These are phyloP conservation scores for Gephyroberyx darwinii DNA, from an alignment of 2,797 vertebrate species.

Conservation along the genomic window DNA sequence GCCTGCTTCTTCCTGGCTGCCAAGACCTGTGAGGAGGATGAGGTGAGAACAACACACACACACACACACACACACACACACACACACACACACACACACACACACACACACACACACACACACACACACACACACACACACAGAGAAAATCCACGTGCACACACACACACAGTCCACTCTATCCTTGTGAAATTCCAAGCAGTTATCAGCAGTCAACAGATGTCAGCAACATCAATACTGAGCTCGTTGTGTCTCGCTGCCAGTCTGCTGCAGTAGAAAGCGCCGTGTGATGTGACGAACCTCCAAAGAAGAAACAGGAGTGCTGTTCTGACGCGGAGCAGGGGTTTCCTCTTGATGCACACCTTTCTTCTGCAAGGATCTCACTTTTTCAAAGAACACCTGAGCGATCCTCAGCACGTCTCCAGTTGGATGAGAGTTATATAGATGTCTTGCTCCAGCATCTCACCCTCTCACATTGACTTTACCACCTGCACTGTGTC, in stretches of 20 bases:
- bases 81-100: constrained; percentile 23
- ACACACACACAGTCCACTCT: constrained; percentile 62
- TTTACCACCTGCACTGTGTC: background rate
- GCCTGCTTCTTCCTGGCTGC: constrained; percentile 94
- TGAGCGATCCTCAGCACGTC: background rate
- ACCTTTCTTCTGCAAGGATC: constrained; percentile 17
- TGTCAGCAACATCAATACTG: constrained; percentile 34
- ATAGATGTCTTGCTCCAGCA: too few relatives aligned
- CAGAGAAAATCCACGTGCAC: constrained; percentile 40
- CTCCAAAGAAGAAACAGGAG: background rate
- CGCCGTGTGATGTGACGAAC: constrained; percentile 18
- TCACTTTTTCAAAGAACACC: constrained; percentile 18
- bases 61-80: constrained; percentile 12
- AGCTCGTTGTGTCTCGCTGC: constrained; percentile 26
- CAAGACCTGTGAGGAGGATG: constrained; percentile 96
- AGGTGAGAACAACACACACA: constrained; percentile 83
- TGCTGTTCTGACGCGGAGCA: constrained; percentile 19
- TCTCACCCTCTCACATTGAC: background rate
- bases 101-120: constrained; percentile 12
- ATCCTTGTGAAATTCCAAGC: constrained; percentile 61
- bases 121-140: constrained; percentile 23
- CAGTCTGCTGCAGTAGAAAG: constrained; percentile 21
- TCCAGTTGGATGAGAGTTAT: too few relatives aligned
- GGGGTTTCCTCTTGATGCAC: background rate
- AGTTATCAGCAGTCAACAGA: constrained; percentile 63